These are phyloP conservation scores for Zaprionus gabonicus DNA, from an alignment of 1,140 invertebrate species.

Conservation along the genomic window DNA sequence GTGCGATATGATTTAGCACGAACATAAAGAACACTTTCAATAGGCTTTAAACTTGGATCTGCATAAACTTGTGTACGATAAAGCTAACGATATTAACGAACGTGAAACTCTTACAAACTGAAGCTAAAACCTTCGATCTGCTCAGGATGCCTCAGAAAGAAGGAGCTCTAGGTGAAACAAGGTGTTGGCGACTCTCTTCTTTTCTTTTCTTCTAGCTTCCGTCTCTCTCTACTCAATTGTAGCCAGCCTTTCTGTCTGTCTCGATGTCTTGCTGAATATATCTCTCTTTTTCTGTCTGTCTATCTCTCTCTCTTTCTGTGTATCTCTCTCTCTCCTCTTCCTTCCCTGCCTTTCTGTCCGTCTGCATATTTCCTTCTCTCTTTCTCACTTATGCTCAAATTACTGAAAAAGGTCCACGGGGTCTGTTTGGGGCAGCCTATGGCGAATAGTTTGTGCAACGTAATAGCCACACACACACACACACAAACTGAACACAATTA, in stretches of 20 bases:
- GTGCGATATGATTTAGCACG: no score
- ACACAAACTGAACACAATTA: constrained; percentile 41
- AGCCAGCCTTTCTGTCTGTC: no score
- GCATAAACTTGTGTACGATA: neutral
- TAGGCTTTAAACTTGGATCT: neutral
- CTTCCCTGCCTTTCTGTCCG: no score
- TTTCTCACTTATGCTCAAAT: constrained; percentile 1
- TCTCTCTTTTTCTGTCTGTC: neutral
- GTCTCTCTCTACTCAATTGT: neutral
- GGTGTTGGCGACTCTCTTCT: neutral
- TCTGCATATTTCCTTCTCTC: neutral
- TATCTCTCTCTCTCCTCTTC: neutral
- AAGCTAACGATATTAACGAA: neutral
- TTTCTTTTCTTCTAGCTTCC: neutral
- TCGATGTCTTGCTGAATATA: neutral
- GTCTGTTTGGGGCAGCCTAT: constrained; percentile 9
- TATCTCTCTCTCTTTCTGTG: neutral
- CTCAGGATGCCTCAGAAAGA: no score
- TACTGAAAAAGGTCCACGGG: constrained; percentile 31
- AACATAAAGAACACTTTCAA: no score
- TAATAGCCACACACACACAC: constrained; percentile 34
- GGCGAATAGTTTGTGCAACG: constrained; percentile 45
- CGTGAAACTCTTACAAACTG: neutral
- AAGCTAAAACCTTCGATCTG: neutral
- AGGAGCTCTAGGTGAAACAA: neutral